Conservation (phyloP, 1,140 invertebrate genomes). For the Camponotus vicinus region DNA sequence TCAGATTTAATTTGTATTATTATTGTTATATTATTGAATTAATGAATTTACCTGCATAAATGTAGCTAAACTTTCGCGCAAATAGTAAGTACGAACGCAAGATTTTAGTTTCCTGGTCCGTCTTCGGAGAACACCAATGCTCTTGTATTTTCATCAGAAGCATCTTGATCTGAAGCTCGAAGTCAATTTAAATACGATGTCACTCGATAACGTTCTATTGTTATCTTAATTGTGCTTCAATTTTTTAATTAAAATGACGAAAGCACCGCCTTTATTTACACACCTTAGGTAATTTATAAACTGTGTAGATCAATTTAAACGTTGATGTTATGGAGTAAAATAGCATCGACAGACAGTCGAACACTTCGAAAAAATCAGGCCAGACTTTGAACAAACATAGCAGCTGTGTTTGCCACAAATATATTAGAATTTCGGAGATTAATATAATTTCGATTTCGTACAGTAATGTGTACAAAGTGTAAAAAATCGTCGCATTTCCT, state of each 20-base stretch:
- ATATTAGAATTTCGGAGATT: not conserved
- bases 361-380: conserved; percentile 14
- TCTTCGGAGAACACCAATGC: conserved; percentile 3
- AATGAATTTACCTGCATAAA: not conserved
- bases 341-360: conserved; percentile 14
- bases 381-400: not conserved
- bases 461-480: not conserved
- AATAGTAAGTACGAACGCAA: not conserved
- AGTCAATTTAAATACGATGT: not conserved
- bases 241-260: not conserved
- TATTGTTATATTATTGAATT: not conserved
- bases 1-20: not conserved
- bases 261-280: not conserved
- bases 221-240: not conserved
- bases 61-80: not conserved
- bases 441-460: not conserved
- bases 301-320: conserved; percentile 4
- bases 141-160: not conserved
- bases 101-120: not conserved
- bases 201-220: not conserved
- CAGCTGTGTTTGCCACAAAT: not conserved
- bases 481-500: not conserved
- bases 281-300: conserved; percentile 16
- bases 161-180: conserved; percentile 24
- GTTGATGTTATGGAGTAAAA: not conserved